phyloP scores from a whole-genome alignment of 2,888 invertebrate species.

The Ochropacha duplaris region DNA sequence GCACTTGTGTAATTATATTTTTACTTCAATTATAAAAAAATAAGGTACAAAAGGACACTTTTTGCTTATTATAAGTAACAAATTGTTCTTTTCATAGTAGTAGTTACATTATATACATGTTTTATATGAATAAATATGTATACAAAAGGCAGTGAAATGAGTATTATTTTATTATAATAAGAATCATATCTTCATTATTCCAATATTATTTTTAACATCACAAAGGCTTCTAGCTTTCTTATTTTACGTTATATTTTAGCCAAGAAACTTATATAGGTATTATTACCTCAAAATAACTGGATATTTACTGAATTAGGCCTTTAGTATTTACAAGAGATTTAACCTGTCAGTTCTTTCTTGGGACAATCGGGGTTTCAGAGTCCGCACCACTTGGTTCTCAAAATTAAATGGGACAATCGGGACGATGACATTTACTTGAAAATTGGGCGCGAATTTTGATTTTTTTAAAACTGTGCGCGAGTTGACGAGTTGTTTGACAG shows the following conservation, averaged over 20 bases:
- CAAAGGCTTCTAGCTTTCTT: constrained; percentile 26
- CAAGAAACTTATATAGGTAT: not conserved
- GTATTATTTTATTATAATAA: constrained; percentile 37
- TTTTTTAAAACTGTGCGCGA: too few species aligned
- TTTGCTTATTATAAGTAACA: constrained; percentile 20
- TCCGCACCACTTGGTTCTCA: too few species aligned
- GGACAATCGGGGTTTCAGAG: too few species aligned
- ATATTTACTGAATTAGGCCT: not conserved
- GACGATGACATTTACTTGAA: too few species aligned
- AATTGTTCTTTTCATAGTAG: constrained; percentile 10
- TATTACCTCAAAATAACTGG: not conserved
- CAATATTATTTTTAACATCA: constrained; percentile 26
- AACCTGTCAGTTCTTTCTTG: too few species aligned
- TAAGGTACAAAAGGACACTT: constrained; percentile 71
- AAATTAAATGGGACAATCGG: too few species aligned
- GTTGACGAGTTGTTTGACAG: too few species aligned
- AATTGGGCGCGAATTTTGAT: too few species aligned
- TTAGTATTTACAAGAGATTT: too few species aligned
- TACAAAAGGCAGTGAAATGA: constrained; percentile 40
- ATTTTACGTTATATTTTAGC: not conserved
- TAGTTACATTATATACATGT: constrained; percentile 7
- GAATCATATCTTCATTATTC: not conserved
- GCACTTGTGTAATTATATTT: constrained; percentile 21
- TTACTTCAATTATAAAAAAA: constrained; percentile 51
- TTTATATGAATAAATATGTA: constrained; percentile 38